These are phyloP conservation scores for Stegophylla sp. DNA, from an alignment of 2,888 invertebrate genomes.

Conservation along the genomic window DNA sequence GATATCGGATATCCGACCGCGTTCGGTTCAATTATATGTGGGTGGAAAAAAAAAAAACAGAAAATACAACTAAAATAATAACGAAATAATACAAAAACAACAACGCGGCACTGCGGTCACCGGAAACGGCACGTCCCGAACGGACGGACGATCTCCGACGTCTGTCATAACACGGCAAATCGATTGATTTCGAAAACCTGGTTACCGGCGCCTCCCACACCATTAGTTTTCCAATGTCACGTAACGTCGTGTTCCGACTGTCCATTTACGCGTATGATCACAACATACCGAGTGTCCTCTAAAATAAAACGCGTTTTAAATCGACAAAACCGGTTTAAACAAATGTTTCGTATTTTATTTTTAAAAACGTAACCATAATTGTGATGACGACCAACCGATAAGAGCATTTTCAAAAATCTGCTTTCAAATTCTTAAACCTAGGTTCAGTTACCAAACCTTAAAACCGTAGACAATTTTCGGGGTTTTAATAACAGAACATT, in stretches of 20 bases:
- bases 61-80: background rate
- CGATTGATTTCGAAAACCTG: background rate
- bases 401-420: no score
- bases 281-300: no score
- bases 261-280: background rate
- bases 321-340: no score
- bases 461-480: no score
- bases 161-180: background rate
- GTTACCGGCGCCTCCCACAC: background rate
- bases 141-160: background rate
- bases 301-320: no score
- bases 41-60: background rate
- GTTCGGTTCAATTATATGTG: background rate
- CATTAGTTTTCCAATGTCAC: background rate
- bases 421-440: no score
- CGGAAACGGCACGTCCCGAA: conserved; percentile 13
- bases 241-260: background rate
- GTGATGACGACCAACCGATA: no score
- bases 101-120: background rate
- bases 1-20: conserved; percentile 55
- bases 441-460: no score
- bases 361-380: no score
- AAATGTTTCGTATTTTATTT: no score
- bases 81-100: background rate
- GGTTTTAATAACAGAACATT: no score